Evolutionary conservation across 2,888 invertebrate genomes (phyloP).

Genomic region (Iphiclides podalirius): DNA sequence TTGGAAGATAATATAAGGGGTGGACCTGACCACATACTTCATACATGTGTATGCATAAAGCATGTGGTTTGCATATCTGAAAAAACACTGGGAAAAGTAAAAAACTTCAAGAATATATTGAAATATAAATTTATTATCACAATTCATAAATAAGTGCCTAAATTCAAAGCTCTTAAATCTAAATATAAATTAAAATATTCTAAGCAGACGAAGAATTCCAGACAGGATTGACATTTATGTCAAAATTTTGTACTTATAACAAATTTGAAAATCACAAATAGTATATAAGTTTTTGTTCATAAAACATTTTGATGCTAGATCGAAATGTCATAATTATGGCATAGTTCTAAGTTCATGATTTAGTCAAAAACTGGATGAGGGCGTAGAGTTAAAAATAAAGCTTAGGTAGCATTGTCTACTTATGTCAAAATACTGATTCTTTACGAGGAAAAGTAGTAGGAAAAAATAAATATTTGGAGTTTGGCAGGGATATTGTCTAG

Average conservation of each 20-base stretch:
- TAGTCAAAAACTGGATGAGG: constrained; percentile 29
- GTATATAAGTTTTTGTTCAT: constrained; percentile 23
- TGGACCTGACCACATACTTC: too few relatives aligned
- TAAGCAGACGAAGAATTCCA: constrained; percentile 45
- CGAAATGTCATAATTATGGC: constrained; percentile 62
- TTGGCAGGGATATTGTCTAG: constrained; percentile 36
- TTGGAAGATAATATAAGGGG: too few relatives aligned
- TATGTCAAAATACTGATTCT: constrained; percentile 67
- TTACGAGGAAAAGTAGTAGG: constrained; percentile 41
- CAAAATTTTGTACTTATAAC: constrained; percentile 41
- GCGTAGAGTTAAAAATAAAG: constrained; percentile 21
- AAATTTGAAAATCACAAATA: constrained; percentile 28
- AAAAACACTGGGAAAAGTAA: constrained; percentile 16
- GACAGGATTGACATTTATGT: constrained; percentile 35
- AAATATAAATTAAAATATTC: constrained; percentile 67
- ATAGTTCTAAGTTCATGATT: constrained; percentile 27
- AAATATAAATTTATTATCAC: constrained; percentile 77
- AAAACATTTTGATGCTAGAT: constrained; percentile 30
- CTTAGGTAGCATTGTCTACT: constrained; percentile 41
- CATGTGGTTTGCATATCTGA: too few relatives aligned
- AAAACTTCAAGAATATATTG: constrained; percentile 30
- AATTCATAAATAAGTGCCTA: constrained; percentile 74
- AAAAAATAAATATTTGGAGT: constrained; percentile 32
- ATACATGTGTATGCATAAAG: too few relatives aligned
- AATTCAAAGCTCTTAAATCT: constrained; percentile 60